Percentiles rank a stretch among this genome's conserved stretches.
These are phyloP conservation scores for Pemphredon lugubris DNA, from an alignment of 2,888 invertebrate species.

Conservation along the genomic window DNA sequence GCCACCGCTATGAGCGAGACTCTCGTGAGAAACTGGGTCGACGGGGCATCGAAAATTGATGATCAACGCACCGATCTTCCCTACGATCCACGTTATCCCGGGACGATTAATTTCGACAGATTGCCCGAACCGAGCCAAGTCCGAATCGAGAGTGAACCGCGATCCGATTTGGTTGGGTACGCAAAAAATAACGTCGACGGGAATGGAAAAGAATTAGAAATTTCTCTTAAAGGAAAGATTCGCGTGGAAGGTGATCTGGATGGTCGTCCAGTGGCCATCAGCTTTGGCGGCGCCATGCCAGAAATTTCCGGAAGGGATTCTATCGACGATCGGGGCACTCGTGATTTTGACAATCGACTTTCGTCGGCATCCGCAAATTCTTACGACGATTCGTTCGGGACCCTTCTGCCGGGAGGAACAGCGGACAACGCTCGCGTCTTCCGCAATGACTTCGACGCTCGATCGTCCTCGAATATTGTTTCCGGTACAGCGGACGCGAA, in stretches of 20 bases:
- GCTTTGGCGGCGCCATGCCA: constrained; percentile 61
- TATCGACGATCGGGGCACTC: not conserved
- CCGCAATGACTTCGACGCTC: constrained; percentile 6
- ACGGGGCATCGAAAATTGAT: not conserved
- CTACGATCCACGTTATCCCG: not conserved
- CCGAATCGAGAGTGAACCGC: not conserved
- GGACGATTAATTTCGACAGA: constrained; percentile 16
- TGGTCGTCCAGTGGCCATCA: constrained; percentile 62
- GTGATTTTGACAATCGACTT: constrained; percentile 15
- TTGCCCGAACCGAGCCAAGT: not conserved
- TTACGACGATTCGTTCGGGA: constrained; percentile 13
- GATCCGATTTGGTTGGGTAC: too few relatives aligned
- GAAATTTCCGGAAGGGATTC: constrained; percentile 9
- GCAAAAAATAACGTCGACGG: not conserved
- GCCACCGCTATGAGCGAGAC: not conserved
- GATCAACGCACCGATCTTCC: too few relatives aligned
- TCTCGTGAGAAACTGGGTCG: not conserved
- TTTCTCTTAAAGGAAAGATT: constrained; percentile 67
- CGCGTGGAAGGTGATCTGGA: constrained; percentile 62
- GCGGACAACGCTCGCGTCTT: constrained; percentile 34
- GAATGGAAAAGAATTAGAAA: constrained; percentile 49
- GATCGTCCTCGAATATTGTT: too few relatives aligned
- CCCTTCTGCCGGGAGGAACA: constrained; percentile 16
- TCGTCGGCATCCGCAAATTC: constrained; percentile 10
- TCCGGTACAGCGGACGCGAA: too few relatives aligned